phyloP scores from a whole-genome alignment of 2,113 vertebrate genomes.

The Ameiurus melas region DNA sequence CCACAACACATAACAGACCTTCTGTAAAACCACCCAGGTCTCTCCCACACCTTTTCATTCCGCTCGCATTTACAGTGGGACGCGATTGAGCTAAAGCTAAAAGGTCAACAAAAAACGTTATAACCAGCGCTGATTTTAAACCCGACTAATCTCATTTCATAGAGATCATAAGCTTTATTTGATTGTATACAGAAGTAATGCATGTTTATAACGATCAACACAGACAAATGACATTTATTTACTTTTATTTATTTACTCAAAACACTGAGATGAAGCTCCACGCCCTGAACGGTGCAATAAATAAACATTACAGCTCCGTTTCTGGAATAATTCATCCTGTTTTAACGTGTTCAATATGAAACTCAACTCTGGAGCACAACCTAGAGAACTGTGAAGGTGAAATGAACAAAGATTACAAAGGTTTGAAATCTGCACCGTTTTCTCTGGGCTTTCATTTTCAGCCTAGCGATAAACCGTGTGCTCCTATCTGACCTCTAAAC shows the following conservation, averaged over 20 bases:
- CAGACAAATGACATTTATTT: not conserved
- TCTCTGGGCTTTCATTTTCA: not conserved
- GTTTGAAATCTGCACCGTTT: not conserved
- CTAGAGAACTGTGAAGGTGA: not conserved
- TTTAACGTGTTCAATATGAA: not conserved
- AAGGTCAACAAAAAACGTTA: not conserved
- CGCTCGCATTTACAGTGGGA: not conserved
- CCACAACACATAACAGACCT: not conserved
- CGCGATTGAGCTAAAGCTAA: not conserved
- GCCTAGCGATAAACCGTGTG: not conserved
- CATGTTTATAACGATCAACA: not conserved
- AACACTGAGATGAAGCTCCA: not conserved
- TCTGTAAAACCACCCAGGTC: not conserved
- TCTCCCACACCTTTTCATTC: not conserved
- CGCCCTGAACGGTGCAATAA: too few species aligned
- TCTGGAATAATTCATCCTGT: not conserved
- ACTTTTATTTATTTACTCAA: not conserved
- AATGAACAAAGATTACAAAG: not conserved
- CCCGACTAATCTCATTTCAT: not conserved
- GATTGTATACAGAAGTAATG: not conserved
- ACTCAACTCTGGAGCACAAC: not conserved
- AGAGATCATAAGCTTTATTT: not conserved
- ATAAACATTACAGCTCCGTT: too few species aligned
- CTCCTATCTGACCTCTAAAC: not conserved
- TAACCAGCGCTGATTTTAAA: not conserved